Conservation (phyloP, 2,797 vertebrate species). For the Liparis tanakae region DNA sequence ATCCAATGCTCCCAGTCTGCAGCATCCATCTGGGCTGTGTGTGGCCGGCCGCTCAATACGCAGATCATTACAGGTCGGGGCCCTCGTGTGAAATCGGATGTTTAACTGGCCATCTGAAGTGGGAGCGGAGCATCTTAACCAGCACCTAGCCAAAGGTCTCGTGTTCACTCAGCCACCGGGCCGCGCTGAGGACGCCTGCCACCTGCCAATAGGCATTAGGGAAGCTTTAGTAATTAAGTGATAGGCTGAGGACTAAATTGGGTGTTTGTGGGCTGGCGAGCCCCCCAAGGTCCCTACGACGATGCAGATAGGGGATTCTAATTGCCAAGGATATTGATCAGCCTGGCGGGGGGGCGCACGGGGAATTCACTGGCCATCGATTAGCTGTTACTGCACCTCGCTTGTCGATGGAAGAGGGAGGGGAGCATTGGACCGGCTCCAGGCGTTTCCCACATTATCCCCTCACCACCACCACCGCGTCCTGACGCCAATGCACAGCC, state of each 20-base stretch:
- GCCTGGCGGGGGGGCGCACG: conserved; percentile 70
- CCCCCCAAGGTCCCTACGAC: conserved; percentile 82
- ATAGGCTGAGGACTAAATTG: conserved; percentile 89
- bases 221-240: conserved; percentile 89
- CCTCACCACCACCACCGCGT: conserved; percentile 39
- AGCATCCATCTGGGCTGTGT: conserved; percentile 40
- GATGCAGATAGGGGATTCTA: conserved; percentile 90
- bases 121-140: conserved; percentile 73
- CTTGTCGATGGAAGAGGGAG: conserved; percentile 80
- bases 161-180: conserved; percentile 78
- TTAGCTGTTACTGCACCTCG: conserved; percentile 85
- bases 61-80: conserved; percentile 72
- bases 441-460: conserved; percentile 72
- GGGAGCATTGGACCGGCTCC: conserved; percentile 71
- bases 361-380: conserved; percentile 85
- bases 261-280: conserved; percentile 85
- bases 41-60: conserved; percentile 64
- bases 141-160: conserved; percentile 83
- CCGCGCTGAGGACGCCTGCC: conserved; percentile 68
- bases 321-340: conserved; percentile 90
- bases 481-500: conserved; percentile 39
- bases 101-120: conserved; percentile 76
- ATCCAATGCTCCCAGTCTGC: conserved; percentile 14
- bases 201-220: conserved; percentile 88
- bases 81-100: conserved; percentile 77